phyloP scores from a whole-genome alignment of 2,113 vertebrate species.

The Myanophis thanlyinensis region DNA sequence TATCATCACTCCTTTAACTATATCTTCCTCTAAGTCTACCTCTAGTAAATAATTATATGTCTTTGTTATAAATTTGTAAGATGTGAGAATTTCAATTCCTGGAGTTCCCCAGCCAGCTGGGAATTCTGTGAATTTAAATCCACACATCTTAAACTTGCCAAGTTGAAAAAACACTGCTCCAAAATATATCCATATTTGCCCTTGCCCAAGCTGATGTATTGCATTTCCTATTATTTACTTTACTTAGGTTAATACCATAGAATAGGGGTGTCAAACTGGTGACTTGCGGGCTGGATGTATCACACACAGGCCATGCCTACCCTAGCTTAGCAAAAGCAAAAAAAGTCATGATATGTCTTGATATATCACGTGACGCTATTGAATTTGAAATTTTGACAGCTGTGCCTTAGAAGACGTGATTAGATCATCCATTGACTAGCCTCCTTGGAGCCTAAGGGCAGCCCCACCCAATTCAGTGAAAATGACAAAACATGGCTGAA shows the following conservation, averaged over 20 bases:
- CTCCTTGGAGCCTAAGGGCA: not conserved
- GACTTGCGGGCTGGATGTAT: too few relatives aligned
- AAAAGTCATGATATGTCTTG: too few relatives aligned
- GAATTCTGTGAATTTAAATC: not conserved
- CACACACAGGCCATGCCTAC: too few relatives aligned
- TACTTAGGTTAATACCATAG: not conserved
- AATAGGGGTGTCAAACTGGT: too few relatives aligned
- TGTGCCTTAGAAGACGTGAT: not conserved
- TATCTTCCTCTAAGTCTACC: too few relatives aligned
- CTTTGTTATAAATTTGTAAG: too few relatives aligned
- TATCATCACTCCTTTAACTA: too few relatives aligned
- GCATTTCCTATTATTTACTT: not conserved
- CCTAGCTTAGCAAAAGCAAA: too few relatives aligned
- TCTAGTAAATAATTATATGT: too few relatives aligned
- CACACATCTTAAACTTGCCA: not conserved
- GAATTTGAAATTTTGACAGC: too few relatives aligned
- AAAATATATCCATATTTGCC: not conserved
- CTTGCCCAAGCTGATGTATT: not conserved
- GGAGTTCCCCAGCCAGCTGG: not conserved
- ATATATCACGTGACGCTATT: too few relatives aligned
- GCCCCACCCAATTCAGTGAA: not conserved
- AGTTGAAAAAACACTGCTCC: not conserved
- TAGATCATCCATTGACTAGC: not conserved
- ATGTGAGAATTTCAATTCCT: not conserved
- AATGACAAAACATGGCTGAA: not conserved